Percentiles rank a stretch among this genome's conserved stretches.
Evolutionary conservation across 2,888 invertebrate species (phyloP).

Genomic region (Cactoblastis cactorum): DNA sequence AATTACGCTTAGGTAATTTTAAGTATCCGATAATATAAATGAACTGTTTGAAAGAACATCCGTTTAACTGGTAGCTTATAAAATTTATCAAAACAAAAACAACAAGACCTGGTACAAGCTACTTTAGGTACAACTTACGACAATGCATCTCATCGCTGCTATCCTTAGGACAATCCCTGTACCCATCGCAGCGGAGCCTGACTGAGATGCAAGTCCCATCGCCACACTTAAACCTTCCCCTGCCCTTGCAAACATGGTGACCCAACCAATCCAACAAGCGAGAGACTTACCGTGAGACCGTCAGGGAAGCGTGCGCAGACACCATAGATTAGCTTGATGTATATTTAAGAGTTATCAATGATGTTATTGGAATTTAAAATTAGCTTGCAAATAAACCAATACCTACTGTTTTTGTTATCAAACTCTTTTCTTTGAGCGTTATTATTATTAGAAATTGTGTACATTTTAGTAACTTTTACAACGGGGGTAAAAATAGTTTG

Average conservation of each 20-base stretch:
- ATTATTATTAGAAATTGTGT: neutral
- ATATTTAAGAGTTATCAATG: neutral
- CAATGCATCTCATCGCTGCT: conserved; percentile 81
- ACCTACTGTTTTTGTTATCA: neutral
- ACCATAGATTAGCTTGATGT: conserved; percentile 6
- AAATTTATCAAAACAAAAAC: neutral
- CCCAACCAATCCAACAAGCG: conserved; percentile 52
- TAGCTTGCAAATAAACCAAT: neutral
- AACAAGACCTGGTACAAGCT: neutral
- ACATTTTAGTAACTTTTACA: neutral
- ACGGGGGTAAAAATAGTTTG: neutral
- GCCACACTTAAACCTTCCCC: conserved; percentile 83
- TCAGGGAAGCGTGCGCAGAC: conserved; percentile 44
- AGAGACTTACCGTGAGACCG: conserved; percentile 57
- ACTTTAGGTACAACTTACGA: conserved; percentile 68
- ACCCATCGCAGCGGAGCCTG: conserved; percentile 85
- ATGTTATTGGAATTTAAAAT: no score
- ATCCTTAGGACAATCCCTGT: conserved; percentile 84
- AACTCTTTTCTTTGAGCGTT: neutral
- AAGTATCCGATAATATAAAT: no score
- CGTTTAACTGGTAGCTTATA: no score
- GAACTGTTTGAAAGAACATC: neutral
- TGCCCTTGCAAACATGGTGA: conserved; percentile 57
- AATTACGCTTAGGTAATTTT: no score
- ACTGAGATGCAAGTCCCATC: conserved; percentile 87